These are phyloP conservation scores for Eulithis testata DNA, from an alignment of 2,888 invertebrate species.

Conservation along the genomic window DNA sequence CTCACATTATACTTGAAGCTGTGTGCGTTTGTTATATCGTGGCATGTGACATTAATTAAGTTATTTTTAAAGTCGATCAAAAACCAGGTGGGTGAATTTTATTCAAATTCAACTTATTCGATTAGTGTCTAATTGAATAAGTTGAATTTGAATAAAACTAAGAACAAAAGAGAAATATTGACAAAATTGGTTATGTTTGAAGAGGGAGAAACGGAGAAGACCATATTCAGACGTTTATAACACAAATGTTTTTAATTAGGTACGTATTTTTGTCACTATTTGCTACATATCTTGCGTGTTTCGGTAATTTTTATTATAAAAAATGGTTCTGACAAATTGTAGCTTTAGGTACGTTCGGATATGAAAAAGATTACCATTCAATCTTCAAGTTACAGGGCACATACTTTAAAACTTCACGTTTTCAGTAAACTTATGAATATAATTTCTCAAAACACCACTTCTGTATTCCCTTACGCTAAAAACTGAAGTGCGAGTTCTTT, in stretches of 20 bases:
- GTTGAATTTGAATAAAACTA: no score
- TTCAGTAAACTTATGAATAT: conserved; percentile 35
- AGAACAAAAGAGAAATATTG: no score
- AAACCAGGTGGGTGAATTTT: no score
- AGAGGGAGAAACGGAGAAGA: no score
- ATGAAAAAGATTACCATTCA: conserved; percentile 3
- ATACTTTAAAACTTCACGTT: conserved; percentile 29
- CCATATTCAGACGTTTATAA: not conserved
- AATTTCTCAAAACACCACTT: conserved; percentile 39
- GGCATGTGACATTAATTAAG: not conserved
- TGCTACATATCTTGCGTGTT: no score
- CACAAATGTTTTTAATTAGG: no score
- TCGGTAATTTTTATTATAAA: no score
- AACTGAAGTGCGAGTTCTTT: conserved; percentile 31
- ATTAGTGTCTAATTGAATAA: no score
- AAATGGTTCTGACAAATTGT: no score
- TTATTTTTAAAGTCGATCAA: not conserved
- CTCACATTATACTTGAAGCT: conserved; percentile 19
- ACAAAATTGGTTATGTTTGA: no score
- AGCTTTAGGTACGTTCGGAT: not conserved
- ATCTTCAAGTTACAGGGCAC: not conserved
- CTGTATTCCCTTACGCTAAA: conserved; percentile 34
- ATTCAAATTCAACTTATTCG: no score
- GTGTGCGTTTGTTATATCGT: not conserved
- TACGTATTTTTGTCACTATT: no score